phyloP scores from a whole-genome alignment of 2,113 vertebrate species.

The Chelonoidis abingdonii region DNA sequence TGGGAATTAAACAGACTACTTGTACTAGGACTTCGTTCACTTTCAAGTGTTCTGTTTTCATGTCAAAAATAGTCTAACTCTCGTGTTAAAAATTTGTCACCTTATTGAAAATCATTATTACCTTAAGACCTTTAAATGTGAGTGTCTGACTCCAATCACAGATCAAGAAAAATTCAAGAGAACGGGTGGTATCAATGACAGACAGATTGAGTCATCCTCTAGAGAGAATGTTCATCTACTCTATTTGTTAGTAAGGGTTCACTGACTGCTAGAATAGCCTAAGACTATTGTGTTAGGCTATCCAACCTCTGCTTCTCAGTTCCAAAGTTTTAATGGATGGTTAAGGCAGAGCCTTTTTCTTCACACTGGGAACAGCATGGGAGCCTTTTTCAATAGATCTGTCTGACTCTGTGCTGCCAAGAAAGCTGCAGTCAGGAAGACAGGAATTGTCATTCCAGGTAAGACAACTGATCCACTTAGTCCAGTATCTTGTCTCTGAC shows the following conservation, averaged over 20 bases:
- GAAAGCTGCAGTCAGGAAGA: neutral
- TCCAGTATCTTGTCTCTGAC: neutral
- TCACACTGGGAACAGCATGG: neutral
- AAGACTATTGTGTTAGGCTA: neutral
- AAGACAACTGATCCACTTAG: neutral
- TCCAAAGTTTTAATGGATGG: neutral
- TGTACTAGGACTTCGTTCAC: neutral
- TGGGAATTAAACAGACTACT: neutral
- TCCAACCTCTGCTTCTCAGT: neutral
- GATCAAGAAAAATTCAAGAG: neutral
- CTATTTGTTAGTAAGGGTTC: neutral
- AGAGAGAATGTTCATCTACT: neutral
- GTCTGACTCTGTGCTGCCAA: neutral
- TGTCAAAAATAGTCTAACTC: neutral
- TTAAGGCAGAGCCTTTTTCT: neutral
- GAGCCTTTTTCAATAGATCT: neutral
- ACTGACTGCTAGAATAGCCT: neutral
- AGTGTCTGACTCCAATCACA: neutral
- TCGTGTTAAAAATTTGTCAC: neutral
- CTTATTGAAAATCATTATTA: neutral
- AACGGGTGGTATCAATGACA: neutral
- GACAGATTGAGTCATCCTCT: neutral
- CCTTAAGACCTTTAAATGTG: neutral
- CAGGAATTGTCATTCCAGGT: neutral
- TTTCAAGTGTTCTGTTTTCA: neutral